Conservation (phyloP, 1,140 invertebrate species). For the Zophobas morio region DNA sequence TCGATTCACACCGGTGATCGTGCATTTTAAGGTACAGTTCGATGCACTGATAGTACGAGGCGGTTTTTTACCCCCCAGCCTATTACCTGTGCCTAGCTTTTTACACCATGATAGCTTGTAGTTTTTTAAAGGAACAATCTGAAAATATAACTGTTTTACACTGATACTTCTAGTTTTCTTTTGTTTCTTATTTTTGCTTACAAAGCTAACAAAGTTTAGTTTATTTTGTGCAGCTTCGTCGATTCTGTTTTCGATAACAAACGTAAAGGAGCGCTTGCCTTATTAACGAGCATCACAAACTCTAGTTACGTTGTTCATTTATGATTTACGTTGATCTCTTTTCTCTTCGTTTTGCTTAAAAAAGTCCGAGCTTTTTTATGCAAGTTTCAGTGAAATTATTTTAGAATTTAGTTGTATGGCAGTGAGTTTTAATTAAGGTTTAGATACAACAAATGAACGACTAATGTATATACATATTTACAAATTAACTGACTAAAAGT, state of each 20-base stretch:
- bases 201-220: slow-evolving; percentile 13
- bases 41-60: slow-evolving; percentile 45
- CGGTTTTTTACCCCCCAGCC: slow-evolving; percentile 53
- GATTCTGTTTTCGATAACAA: slow-evolving; percentile 37
- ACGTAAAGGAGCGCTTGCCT: slow-evolving; percentile 45
- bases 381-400: slow-evolving; percentile 37
- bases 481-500: slow-evolving; percentile 59
- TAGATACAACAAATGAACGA: slow-evolving; percentile 41
- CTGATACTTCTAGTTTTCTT: slow-evolving; percentile 46
- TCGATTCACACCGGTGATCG: slow-evolving; percentile 41
- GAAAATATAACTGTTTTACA: slow-evolving; percentile 48
- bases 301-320: slow-evolving; percentile 44
- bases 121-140: slow-evolving; percentile 49
- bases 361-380: slow-evolving; percentile 44
- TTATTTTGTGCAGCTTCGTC: slow-evolving; percentile 39
- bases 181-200: slow-evolving; percentile 39
- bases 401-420: slow-evolving; percentile 30
- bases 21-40: slow-evolving; percentile 46
- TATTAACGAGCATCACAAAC: slow-evolving; percentile 48
- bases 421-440: slow-evolving; percentile 30
- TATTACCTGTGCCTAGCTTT: slow-evolving; percentile 60
- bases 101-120: slow-evolving; percentile 54
- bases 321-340: slow-evolving; percentile 39
- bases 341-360: slow-evolving; percentile 34
- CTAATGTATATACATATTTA: slow-evolving; percentile 46